These are phyloP conservation scores for Pao palembangensis DNA, from an alignment of 2,113 vertebrate genomes.

Conservation along the genomic window DNA sequence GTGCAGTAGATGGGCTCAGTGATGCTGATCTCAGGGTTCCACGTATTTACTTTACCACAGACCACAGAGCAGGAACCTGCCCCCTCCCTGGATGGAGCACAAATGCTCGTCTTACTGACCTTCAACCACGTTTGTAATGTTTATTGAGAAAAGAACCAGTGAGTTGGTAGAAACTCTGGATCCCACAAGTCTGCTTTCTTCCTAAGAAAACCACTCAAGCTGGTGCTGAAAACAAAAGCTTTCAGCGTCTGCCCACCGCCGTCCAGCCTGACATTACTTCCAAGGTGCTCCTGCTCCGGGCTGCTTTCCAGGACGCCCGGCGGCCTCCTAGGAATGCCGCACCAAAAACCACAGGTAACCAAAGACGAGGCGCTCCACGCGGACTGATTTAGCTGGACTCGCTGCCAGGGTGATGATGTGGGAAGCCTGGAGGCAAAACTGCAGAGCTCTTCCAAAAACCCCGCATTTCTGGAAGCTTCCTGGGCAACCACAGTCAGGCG, in stretches of 20 bases:
- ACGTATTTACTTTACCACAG: constrained; percentile 29
- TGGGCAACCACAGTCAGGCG: background rate
- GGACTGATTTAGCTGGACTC: constrained; percentile 41
- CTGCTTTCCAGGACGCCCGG: constrained; percentile 28
- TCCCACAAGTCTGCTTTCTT: constrained; percentile 30
- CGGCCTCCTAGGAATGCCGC: constrained; percentile 42
- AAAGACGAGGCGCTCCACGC: constrained; percentile 49
- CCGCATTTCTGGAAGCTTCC: constrained; percentile 28
- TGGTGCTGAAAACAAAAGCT: constrained; percentile 35
- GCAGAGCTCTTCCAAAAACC: constrained; percentile 46
- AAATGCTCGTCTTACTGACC: background rate
- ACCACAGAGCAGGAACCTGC: background rate
- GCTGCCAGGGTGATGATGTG: constrained; percentile 38
- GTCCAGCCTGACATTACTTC: constrained; percentile 39
- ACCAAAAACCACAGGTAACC: constrained; percentile 42
- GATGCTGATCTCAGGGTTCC: constrained; percentile 43
- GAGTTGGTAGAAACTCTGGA: constrained; percentile 18
- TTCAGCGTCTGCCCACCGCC: constrained; percentile 39
- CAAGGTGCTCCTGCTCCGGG: constrained; percentile 31
- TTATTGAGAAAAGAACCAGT: constrained; percentile 32
- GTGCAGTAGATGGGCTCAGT: constrained; percentile 28
- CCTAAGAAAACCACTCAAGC: constrained; percentile 19
- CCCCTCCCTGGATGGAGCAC: background rate
- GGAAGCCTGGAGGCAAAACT: constrained; percentile 39
- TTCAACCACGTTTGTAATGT: constrained; percentile 37